Evolutionary conservation across 2,797 vertebrate species (phyloP).

Genomic region (Rhinoraja longicauda): DNA sequence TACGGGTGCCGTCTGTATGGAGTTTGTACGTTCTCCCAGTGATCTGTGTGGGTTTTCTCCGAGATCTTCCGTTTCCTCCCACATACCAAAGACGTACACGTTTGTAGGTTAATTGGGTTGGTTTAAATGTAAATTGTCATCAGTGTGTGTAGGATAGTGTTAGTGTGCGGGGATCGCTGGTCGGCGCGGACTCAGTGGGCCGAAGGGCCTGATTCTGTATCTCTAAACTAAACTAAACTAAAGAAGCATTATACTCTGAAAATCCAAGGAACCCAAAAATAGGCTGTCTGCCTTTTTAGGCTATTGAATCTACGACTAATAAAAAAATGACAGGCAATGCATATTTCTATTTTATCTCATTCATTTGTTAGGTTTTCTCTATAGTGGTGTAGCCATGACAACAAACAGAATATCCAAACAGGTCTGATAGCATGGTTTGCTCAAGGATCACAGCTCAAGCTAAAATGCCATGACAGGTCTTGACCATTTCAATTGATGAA

Average conservation of each 20-base stretch:
- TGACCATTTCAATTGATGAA: conserved; percentile 11
- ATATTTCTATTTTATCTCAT: not conserved
- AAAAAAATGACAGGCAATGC: not conserved
- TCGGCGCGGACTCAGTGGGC: no score
- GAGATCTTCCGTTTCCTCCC: no score
- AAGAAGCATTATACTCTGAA: not conserved
- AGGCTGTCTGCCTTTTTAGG: not conserved
- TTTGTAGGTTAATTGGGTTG: no score
- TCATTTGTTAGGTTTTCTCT: not conserved
- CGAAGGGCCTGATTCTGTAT: no score
- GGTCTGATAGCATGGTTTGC: not conserved
- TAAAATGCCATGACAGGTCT: not conserved
- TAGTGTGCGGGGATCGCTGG: no score
- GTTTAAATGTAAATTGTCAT: no score
- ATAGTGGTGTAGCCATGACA: not conserved
- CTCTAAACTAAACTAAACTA: no score
- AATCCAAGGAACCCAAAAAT: not conserved
- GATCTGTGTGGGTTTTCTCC: no score
- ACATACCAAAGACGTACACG: no score
- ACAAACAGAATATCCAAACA: not conserved
- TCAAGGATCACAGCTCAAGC: not conserved
- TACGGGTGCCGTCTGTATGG: no score
- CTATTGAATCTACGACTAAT: not conserved
- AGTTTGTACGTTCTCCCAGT: no score
- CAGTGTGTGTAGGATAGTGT: no score